phyloP scores from a whole-genome alignment of 2,797 vertebrate species.

The Poecilia velifera region DNA sequence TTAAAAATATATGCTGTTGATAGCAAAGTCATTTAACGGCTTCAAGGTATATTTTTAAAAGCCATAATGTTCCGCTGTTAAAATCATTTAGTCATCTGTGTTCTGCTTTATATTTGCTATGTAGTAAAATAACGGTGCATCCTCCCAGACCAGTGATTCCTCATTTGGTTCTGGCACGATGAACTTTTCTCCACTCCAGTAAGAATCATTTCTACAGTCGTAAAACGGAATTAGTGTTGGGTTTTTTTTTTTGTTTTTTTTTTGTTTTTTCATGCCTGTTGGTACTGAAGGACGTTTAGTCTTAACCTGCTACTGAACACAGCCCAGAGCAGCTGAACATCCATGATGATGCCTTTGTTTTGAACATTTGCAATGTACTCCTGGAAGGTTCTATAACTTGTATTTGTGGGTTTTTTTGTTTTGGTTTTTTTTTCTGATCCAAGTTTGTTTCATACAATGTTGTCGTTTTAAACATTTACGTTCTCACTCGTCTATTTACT shows the following conservation, averaged over 20 bases:
- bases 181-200: not conserved
- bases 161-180: not conserved
- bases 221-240: not conserved
- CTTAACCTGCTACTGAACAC: constrained; percentile 25
- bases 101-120: not conserved
- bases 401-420: constrained; percentile 20
- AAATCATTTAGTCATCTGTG: not conserved
- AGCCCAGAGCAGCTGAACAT: constrained; percentile 40
- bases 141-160: not conserved
- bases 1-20: not conserved
- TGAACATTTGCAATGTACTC: constrained; percentile 10
- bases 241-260: too few species aligned
- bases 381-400: constrained; percentile 1
- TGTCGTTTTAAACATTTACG: not conserved
- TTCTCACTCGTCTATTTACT: constrained; percentile 9
- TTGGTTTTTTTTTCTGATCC: not conserved
- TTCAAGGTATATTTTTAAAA: not conserved
- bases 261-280: not conserved
- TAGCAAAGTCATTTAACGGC: not conserved
- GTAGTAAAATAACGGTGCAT: not conserved
- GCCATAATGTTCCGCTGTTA: not conserved
- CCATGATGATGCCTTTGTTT: constrained; percentile 20
- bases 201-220: not conserved
- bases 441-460: not conserved
- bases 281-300: constrained; percentile 23